A percentile compares a stretch with the other conserved stretches of the same genome.
Conservation (phyloP, 2,888 invertebrate genomes). For the Pseudeuparius sepicola region DNA sequence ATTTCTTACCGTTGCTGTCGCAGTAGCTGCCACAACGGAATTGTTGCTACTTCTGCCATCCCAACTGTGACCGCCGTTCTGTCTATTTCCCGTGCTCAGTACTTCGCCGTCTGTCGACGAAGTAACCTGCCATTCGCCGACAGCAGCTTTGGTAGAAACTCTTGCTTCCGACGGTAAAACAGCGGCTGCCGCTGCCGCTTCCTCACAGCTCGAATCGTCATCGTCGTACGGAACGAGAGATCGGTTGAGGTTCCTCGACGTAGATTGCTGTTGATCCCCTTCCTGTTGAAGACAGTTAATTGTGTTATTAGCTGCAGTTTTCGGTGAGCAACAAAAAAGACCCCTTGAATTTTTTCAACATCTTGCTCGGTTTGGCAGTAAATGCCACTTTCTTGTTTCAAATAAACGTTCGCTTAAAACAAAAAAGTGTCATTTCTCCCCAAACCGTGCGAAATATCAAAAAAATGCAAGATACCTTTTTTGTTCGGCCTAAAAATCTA, state of each 20-base stretch:
- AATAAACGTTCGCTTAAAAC: too few relatives aligned
- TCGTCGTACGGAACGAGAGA: conserved; percentile 17
- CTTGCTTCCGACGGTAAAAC: conserved; percentile 7
- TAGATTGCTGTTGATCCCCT: conserved; percentile 5
- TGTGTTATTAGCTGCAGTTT: too few relatives aligned
- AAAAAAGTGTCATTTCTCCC: too few relatives aligned
- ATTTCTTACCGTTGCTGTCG: too few relatives aligned
- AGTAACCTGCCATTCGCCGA: conserved; percentile 35
- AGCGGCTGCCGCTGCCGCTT: background rate
- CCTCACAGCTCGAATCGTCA: conserved; percentile 6
- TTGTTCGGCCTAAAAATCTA: too few relatives aligned
- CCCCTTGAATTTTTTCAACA: too few relatives aligned
- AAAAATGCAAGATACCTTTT: too few relatives aligned
- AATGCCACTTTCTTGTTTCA: too few relatives aligned
- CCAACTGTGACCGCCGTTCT: conserved; percentile 25
- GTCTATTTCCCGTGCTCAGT: conserved; percentile 7
- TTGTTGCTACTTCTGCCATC: conserved; percentile 23
- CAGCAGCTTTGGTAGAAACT: conserved; percentile 30
- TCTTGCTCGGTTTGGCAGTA: conserved; percentile 8
- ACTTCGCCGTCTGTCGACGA: conserved; percentile 28
- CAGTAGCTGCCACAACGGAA: too few relatives aligned
- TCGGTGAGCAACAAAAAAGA: too few relatives aligned
- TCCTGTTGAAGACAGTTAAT: too few relatives aligned
- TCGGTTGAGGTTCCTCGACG: conserved; percentile 12
- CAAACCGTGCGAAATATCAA: too few relatives aligned